Evolutionary conservation across 2,888 invertebrate species (phyloP).

Genomic region (Agrochola circellaris): DNA sequence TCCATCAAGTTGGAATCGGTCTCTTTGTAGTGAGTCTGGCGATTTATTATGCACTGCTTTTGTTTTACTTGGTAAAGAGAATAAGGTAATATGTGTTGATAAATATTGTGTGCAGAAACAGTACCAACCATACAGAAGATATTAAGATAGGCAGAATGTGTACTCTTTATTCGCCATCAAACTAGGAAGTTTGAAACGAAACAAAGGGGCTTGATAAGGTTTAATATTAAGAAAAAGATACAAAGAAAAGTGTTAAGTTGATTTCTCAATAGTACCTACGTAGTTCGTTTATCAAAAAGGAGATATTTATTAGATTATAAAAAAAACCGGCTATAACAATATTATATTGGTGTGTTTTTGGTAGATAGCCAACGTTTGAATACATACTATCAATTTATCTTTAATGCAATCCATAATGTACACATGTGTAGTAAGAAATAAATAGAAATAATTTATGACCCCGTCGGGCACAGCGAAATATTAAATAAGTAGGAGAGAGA

Average conservation of each 20-base stretch:
- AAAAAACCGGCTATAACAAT: neutral
- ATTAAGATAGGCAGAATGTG: neutral
- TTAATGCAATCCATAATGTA: too few relatives aligned
- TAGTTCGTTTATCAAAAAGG: neutral
- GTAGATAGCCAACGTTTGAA: neutral
- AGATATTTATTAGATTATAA: too few relatives aligned
- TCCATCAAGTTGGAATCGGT: constrained; percentile 40
- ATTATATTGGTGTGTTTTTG: neutral
- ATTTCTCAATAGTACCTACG: too few relatives aligned
- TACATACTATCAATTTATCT: neutral
- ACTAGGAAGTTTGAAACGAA: neutral
- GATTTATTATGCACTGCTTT: constrained; percentile 34
- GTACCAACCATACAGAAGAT: neutral
- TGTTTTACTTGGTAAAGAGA: neutral
- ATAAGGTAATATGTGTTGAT: neutral
- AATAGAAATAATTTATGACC: too few relatives aligned
- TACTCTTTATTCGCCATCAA: neutral
- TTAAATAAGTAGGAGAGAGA: too few relatives aligned
- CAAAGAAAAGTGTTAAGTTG: too few relatives aligned
- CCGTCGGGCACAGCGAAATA: too few relatives aligned
- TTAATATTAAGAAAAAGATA: too few relatives aligned
- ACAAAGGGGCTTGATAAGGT: neutral
- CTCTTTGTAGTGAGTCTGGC: constrained; percentile 1
- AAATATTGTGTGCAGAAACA: neutral
- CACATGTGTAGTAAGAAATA: too few relatives aligned